phyloP scores from a whole-genome alignment of 1,140 invertebrate genomes.

The Trissolcus basalis region DNA sequence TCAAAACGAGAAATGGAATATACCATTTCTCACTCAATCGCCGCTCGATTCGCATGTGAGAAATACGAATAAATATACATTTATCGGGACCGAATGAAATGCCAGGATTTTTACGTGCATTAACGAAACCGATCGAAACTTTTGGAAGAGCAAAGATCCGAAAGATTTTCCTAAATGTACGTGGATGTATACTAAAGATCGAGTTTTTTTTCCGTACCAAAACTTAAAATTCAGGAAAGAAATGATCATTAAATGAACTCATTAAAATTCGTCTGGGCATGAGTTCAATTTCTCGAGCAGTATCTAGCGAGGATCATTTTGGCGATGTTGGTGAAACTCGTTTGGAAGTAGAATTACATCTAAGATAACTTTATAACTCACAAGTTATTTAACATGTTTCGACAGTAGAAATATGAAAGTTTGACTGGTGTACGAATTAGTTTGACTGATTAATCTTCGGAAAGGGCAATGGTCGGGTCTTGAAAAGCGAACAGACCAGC shows the following conservation, averaged over 20 bases:
- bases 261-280: too few species aligned
- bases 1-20: constrained; percentile 29
- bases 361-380: constrained; percentile 27
- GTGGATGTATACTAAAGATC: too few species aligned
- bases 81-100: constrained; percentile 22
- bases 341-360: constrained; percentile 36
- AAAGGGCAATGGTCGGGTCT: too few species aligned
- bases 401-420: constrained; percentile 33
- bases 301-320: constrained; percentile 57
- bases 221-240: too few species aligned
- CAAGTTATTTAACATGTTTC: constrained; percentile 39
- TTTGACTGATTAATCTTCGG: too few species aligned
- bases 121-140: constrained; percentile 31
- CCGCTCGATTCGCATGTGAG: constrained; percentile 40
- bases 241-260: too few species aligned
- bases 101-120: constrained; percentile 34
- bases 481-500: too few species aligned
- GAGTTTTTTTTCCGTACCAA: too few species aligned
- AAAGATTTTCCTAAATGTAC: too few species aligned
- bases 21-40: constrained; percentile 58
- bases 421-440: constrained; percentile 20
- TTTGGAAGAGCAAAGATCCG: not conserved
- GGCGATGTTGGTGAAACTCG: constrained; percentile 47
- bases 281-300: too few species aligned
- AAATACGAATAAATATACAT: constrained; percentile 56